Conservation (phyloP, 2,888 invertebrate genomes). For the Caradrina kadenii region DNA sequence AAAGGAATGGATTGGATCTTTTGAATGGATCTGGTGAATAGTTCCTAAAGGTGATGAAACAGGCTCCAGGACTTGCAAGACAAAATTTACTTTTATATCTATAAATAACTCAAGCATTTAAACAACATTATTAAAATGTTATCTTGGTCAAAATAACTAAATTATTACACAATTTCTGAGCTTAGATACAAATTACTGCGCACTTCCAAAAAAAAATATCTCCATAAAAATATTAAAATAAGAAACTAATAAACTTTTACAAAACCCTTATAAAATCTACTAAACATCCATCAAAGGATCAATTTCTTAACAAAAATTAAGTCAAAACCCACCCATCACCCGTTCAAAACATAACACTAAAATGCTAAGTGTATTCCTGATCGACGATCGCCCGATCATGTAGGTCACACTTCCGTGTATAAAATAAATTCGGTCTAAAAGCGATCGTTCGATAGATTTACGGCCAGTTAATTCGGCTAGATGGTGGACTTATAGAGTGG, state of each 20-base stretch:
- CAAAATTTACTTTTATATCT: too few relatives aligned
- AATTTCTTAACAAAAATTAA: slow-evolving; percentile 20
- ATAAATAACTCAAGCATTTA: not conserved
- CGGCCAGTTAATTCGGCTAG: slow-evolving; percentile 81
- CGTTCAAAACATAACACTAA: slow-evolving; percentile 45
- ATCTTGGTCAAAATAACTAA: not conserved
- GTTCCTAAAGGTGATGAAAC: too few relatives aligned
- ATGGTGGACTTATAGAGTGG: slow-evolving; percentile 78
- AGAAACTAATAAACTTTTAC: not conserved
- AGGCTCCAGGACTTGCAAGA: too few relatives aligned
- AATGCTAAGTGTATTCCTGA: slow-evolving; percentile 51
- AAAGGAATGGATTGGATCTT: too few relatives aligned
- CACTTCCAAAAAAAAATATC: not conserved
- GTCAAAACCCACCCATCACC: slow-evolving; percentile 13
- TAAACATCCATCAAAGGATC: slow-evolving; percentile 6
- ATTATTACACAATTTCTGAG: not conserved
- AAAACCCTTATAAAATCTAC: not conserved
- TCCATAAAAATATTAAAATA: not conserved
- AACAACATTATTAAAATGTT: not conserved
- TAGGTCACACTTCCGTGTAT: slow-evolving; percentile 81
- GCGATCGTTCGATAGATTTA: slow-evolving; percentile 83
- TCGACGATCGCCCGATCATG: slow-evolving; percentile 54
- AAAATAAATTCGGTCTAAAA: slow-evolving; percentile 79
- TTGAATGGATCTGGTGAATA: too few relatives aligned
- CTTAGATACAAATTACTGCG: not conserved